Evolutionary conservation across 1,140 invertebrate species (phyloP), one percentile per base, ranked within the genome.

Genomic region (Ctenoplectra terminalis): DNA sequence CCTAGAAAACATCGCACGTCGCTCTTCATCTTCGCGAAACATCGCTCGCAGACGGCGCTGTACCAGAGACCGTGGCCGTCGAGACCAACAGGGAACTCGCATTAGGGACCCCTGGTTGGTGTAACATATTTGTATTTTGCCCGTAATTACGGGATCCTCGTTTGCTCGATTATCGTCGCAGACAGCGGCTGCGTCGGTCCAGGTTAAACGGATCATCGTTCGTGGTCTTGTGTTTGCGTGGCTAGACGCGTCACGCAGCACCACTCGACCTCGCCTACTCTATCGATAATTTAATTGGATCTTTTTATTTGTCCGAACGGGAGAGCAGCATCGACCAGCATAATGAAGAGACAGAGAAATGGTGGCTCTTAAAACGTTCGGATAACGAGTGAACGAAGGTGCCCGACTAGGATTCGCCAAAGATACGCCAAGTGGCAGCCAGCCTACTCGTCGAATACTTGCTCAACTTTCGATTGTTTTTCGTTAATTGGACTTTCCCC

Each of bases 271-370:
- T 34, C 70, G 37, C 7, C n/a, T 20, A 40, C 20, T 23, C 31
- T 52, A 40, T 54, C 56, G 69, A 72, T 79, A 73, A 73, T 73
- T 75, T 75, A 81, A 81, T 81, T 81, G 78, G 50, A 75, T 64
- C 70, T 20, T 75, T 75, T 63, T 48, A 56, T 81, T 64, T 13
- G 37, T 40, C 34, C 48, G 26, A n/a, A 8, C 46, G 23, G 37
- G n/a, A 37, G 3, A 11, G 34, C 20, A 5, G 20, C 0, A 15
- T 8, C 37, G 63, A 29, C 15, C n/a, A n/a, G n/a, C n/a, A n/a
- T n/a, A n/a, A n/a, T n/a, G n/a, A n/a, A n/a, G 17, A 31, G n/a
- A 9, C 23, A 17, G 20, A 6, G 5, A n/a, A 6, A 52, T n/a
- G 0, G 26, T 43, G n/a, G n/a, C n/a, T n/a, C n/a, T n/a, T n/a